Evolutionary conservation across 2,113 vertebrate species (phyloP).

Genomic region (Chrysochloris asiatica): DNA sequence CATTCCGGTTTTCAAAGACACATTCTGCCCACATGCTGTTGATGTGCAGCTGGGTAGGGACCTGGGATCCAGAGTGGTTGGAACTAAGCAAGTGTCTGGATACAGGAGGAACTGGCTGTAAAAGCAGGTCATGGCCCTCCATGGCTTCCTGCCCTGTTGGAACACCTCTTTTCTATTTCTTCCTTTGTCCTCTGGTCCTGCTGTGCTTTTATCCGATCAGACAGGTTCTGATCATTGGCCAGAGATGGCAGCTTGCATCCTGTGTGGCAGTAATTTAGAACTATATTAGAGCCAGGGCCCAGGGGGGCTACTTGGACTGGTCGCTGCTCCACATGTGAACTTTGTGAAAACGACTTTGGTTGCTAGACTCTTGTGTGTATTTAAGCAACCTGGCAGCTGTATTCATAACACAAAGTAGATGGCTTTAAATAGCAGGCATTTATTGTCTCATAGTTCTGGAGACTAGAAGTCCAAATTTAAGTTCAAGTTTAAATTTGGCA

Average conservation of each 20-base stretch:
- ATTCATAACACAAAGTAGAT: too few species aligned
- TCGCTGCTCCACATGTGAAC: neutral
- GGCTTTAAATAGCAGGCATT: neutral
- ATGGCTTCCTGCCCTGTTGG: neutral
- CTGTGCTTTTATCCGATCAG: neutral
- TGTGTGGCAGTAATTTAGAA: too few species aligned
- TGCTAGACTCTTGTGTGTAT: neutral
- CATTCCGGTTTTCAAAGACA: neutral
- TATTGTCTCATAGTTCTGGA: neutral
- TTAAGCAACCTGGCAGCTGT: neutral
- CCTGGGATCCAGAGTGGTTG: neutral
- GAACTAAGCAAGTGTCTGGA: neutral
- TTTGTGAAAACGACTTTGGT: neutral
- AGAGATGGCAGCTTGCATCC: too few species aligned
- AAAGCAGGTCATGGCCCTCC: too few species aligned
- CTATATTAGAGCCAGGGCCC: too few species aligned
- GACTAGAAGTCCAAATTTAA: too few species aligned
- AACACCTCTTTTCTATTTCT: neutral
- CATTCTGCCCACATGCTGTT: too few species aligned
- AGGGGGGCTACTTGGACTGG: neutral
- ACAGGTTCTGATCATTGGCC: neutral
- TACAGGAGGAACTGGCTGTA: neutral
- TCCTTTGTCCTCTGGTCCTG: neutral
- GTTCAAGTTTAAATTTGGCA: neutral
- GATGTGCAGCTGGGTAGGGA: neutral